phyloP scores from a whole-genome alignment of 1,140 invertebrate species.

The Chlorops oryzae region DNA sequence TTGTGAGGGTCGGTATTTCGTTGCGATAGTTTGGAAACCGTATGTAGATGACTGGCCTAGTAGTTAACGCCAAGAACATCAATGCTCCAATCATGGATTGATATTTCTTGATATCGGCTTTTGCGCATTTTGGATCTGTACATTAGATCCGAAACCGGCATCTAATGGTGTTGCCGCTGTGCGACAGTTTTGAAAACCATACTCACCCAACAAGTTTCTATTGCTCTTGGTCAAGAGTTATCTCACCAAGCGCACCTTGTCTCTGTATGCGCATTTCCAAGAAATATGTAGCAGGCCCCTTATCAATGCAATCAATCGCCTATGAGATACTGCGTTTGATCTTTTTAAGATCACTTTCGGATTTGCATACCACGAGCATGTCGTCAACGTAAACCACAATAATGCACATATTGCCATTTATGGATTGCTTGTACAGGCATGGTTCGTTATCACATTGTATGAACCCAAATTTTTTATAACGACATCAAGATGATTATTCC shows the following conservation, averaged over 20 bases:
- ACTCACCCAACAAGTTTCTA: constrained; percentile 40
- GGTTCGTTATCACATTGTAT: neutral
- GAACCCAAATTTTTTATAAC: constrained; percentile 6
- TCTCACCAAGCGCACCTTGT: constrained; percentile 11
- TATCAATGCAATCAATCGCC: constrained; percentile 45
- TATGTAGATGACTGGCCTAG: too few species aligned
- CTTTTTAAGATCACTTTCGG: constrained; percentile 20
- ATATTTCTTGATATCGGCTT: too few species aligned
- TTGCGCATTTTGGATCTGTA: too few species aligned
- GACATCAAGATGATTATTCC: constrained; percentile 26
- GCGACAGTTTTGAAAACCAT: constrained; percentile 41
- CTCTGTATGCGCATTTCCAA: constrained; percentile 39
- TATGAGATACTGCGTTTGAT: constrained; percentile 31
- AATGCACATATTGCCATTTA: neutral
- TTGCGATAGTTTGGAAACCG: too few species aligned
- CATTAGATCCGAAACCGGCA: too few species aligned
- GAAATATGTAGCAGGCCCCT: constrained; percentile 27
- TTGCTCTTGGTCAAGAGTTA: constrained; percentile 30
- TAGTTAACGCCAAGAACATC: too few species aligned
- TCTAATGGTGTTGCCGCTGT: constrained; percentile 36
- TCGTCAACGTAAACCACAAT: constrained; percentile 45
- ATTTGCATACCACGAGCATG: constrained; percentile 28
- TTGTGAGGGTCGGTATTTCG: too few species aligned
- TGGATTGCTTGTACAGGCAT: neutral
- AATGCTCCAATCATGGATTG: too few species aligned